A percentile compares a stretch with the other conserved stretches of the same genome.
phyloP scores from a whole-genome alignment of 2,113 vertebrate species.

The Protobothrops mucrosquamatus region DNA sequence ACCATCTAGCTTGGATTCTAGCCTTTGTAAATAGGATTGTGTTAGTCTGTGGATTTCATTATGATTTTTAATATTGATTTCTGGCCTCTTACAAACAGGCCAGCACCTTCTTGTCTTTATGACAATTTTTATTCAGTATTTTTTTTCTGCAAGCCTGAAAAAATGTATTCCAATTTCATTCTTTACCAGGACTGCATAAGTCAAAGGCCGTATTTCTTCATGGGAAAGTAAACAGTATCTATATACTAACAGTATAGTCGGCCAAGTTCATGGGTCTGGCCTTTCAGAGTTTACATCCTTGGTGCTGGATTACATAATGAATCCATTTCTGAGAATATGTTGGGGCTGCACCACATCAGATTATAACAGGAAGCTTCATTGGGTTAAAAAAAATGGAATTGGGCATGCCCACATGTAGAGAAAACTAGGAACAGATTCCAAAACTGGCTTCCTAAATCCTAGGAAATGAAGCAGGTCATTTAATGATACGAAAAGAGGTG shows the following conservation, averaged over 20 bases:
- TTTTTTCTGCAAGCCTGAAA: neutral
- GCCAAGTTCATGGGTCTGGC: neutral
- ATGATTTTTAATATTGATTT: neutral
- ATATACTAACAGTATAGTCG: neutral
- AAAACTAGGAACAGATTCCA: neutral
- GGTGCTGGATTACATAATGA: neutral
- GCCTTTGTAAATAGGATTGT: neutral
- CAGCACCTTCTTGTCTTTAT: neutral
- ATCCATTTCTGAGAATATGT: neutral
- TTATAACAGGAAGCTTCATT: neutral
- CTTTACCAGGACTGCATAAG: neutral
- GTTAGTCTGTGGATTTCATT: neutral
- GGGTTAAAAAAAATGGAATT: too few species aligned
- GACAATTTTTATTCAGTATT: neutral
- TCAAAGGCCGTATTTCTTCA: neutral
- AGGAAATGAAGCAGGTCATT: neutral
- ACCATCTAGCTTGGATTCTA: neutral
- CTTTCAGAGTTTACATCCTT: too few species aligned
- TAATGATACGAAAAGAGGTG: neutral
- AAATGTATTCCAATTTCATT: neutral
- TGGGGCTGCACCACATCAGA: neutral
- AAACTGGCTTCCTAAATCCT: neutral
- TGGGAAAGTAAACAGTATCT: too few species aligned
- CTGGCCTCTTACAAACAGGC: neutral
- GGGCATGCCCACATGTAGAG: neutral